phyloP scores from a whole-genome alignment of 2,797 vertebrate genomes.

The Acrossocheilus fasciatus region DNA sequence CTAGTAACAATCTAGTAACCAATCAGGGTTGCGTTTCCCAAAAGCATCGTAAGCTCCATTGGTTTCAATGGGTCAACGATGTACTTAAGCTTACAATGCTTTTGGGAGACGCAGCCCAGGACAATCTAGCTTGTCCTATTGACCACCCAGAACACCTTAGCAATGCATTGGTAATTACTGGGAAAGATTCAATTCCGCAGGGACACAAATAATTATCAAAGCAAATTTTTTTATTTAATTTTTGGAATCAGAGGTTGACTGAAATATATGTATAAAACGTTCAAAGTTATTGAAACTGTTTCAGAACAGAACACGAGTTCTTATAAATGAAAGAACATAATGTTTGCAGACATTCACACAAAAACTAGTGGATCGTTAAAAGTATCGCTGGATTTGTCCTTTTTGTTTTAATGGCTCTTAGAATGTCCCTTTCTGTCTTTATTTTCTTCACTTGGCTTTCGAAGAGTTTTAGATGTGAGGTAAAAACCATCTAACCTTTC shows the following conservation, averaged over 20 bases:
- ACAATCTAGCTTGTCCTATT: background rate
- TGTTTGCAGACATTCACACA: background rate
- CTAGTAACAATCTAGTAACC: background rate
- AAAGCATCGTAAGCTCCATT: no score
- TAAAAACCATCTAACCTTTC: background rate
- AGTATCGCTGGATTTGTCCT: background rate
- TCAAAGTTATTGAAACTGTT: background rate
- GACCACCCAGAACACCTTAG: background rate
- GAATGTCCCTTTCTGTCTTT: background rate
- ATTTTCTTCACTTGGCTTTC: background rate
- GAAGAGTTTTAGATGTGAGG: conserved; percentile 1
- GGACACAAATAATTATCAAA: background rate
- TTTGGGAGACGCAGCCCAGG: background rate
- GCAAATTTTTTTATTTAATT: background rate
- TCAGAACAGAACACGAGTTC: background rate
- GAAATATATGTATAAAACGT: background rate
- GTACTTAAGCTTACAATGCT: background rate
- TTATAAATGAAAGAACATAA: background rate
- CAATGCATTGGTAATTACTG: background rate
- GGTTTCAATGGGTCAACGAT: no score
- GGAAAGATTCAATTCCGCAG: background rate
- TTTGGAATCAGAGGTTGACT: background rate
- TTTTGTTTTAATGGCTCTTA: background rate
- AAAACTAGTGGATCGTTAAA: background rate
- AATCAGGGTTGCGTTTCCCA: background rate